Percentiles rank a stretch among this genome's conserved stretches.
These are phyloP conservation scores for Artibeus jamaicensis DNA, from an alignment of 2,797 vertebrate species.

Conservation along the genomic window DNA sequence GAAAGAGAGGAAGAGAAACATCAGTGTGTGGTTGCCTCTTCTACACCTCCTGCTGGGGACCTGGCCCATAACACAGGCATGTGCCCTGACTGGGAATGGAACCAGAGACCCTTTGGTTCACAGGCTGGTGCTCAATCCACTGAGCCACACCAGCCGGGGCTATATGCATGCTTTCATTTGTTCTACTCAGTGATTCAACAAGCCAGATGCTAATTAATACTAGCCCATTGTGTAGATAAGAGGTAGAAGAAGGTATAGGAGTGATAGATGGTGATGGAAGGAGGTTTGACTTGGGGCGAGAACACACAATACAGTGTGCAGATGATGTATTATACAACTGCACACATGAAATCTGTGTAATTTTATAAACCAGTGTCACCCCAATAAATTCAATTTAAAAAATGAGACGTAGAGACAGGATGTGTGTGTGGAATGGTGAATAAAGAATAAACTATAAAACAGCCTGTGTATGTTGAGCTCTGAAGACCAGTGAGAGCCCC, in stretches of 20 bases:
- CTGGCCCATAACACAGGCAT: too few relatives aligned
- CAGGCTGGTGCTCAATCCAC: too few relatives aligned
- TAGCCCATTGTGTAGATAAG: not conserved
- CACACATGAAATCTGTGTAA: not conserved
- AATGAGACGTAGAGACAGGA: not conserved
- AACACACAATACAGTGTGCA: not conserved
- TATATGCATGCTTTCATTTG: not conserved
- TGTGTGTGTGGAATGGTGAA: not conserved
- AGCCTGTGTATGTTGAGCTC: not conserved
- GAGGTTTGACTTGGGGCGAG: not conserved
- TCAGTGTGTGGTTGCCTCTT: too few relatives aligned
- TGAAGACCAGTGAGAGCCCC: not conserved
- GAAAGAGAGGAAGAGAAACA: too few relatives aligned
- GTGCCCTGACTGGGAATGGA: too few relatives aligned
- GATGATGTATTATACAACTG: not conserved
- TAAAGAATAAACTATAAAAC: not conserved
- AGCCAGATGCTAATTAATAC: not conserved
- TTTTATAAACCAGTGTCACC: not conserved
- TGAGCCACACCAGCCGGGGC: too few relatives aligned
- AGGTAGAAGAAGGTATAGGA: not conserved
- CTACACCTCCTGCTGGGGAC: too few relatives aligned
- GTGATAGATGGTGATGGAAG: not conserved
- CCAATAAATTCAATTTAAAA: not conserved
- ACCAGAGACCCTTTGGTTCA: too few relatives aligned
- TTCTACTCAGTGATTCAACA: not conserved